Evolutionary conservation across 2,113 vertebrate genomes (phyloP).

Genomic region (Tauraco erythrolophus): DNA sequence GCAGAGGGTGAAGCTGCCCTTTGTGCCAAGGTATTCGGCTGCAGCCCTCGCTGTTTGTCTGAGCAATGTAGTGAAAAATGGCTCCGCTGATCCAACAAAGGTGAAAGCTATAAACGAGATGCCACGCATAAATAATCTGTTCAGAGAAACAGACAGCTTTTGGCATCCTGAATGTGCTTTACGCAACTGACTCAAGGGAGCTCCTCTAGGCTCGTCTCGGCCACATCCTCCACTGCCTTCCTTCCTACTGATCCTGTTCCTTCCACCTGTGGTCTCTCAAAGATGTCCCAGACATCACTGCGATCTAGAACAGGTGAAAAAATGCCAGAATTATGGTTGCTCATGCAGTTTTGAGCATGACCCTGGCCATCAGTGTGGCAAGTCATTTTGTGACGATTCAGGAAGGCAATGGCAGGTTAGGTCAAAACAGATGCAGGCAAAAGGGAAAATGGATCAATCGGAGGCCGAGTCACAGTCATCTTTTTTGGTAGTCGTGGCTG

Average conservation of each 20-base stretch:
- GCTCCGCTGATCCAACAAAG: not conserved
- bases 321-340: not conserved
- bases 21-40: fast-evolving
- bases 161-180: not conserved
- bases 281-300: not conserved
- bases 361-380: not conserved
- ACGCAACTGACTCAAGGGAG: not conserved
- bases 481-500: not conserved
- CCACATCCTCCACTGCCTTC: not conserved
- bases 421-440: not conserved
- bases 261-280: not conserved
- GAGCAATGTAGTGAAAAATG: not conserved
- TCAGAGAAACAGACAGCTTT: not conserved
- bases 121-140: not conserved
- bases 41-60: not conserved
- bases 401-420: not conserved
- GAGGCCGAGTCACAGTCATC: not conserved
- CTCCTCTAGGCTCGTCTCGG: not conserved
- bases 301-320: not conserved
- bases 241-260: fast-evolving
- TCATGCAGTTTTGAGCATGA: not conserved
- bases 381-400: not conserved
- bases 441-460: not conserved
- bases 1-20: not conserved
- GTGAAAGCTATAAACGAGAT: not conserved